Conservation (phyloP, 2,113 vertebrate species). For the Centropus bengalensis region DNA sequence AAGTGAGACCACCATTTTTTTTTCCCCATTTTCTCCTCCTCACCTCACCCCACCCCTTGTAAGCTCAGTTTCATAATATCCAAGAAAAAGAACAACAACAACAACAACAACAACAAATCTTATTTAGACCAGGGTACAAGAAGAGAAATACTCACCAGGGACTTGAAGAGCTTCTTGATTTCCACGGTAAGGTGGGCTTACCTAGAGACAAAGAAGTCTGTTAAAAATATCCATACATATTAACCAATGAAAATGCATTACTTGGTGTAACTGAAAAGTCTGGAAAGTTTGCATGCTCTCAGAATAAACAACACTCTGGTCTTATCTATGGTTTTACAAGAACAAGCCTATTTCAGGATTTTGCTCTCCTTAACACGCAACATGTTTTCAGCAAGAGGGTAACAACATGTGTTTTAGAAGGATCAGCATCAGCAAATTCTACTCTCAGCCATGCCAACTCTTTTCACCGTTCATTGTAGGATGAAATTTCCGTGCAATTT, state of each 20-base stretch:
- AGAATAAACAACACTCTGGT: neutral
- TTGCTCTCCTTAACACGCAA: neutral
- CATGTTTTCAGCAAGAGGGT: neutral
- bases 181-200: constrained; percentile 31
- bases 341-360: neutral
- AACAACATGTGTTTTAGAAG: neutral
- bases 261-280: neutral
- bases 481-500: neutral
- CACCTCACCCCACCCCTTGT: too few species aligned
- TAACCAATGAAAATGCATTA: neutral
- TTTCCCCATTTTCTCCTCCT: neutral
- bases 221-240: neutral
- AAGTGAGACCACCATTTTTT: neutral
- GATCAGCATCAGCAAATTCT: neutral
- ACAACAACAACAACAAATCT: neutral
- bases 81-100: neutral
- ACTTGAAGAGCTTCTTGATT: constrained; percentile 55
- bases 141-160: constrained; percentile 41
- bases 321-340: neutral
- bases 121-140: neutral
- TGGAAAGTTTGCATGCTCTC: neutral
- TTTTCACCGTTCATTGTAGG: neutral
- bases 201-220: constrained; percentile 51
- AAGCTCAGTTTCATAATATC: neutral
- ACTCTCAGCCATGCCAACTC: neutral